Conservation (phyloP, 2,888 invertebrate species). For the Lasioglossum marginatum region DNA sequence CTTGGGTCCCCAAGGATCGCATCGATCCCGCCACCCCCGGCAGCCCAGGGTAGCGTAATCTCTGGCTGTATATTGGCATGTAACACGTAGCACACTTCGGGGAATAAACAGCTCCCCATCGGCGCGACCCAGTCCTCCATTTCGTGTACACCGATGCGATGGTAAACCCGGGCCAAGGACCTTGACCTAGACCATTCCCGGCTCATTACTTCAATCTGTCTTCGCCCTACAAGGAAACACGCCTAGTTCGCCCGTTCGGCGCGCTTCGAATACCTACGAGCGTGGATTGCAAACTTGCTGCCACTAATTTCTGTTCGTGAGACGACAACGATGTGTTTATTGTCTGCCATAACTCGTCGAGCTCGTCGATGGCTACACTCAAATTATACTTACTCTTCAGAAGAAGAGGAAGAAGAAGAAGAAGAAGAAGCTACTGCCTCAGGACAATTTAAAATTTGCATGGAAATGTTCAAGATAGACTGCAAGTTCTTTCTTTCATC, state of each 20-base stretch:
- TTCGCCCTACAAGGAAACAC: slow-evolving; percentile 47
- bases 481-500: not conserved
- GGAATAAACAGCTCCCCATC: slow-evolving; percentile 59
- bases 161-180: slow-evolving; percentile 47
- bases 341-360: not conserved
- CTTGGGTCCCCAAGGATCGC: slow-evolving; percentile 53
- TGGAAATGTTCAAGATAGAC: not conserved
- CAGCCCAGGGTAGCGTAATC: slow-evolving; percentile 28
- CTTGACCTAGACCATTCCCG: slow-evolving; percentile 62
- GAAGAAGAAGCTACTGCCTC: not conserved
- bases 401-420: not conserved
- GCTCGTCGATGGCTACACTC: not conserved
- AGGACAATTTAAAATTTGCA: not conserved
- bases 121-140: slow-evolving; percentile 48
- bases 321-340: not conserved
- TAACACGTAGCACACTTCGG: slow-evolving; percentile 59
- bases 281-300: not conserved
- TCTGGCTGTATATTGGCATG: slow-evolving; percentile 29
- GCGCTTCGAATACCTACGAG: not conserved
- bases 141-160: slow-evolving; percentile 45
- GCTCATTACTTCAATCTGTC: slow-evolving; percentile 57
- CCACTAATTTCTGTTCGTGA: not conserved
- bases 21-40: slow-evolving; percentile 46
- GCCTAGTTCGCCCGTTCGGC: not conserved
- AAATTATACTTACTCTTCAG: not conserved